These are phyloP conservation scores for Noctua janthe DNA, from an alignment of 2,888 invertebrate species.

Conservation along the genomic window DNA sequence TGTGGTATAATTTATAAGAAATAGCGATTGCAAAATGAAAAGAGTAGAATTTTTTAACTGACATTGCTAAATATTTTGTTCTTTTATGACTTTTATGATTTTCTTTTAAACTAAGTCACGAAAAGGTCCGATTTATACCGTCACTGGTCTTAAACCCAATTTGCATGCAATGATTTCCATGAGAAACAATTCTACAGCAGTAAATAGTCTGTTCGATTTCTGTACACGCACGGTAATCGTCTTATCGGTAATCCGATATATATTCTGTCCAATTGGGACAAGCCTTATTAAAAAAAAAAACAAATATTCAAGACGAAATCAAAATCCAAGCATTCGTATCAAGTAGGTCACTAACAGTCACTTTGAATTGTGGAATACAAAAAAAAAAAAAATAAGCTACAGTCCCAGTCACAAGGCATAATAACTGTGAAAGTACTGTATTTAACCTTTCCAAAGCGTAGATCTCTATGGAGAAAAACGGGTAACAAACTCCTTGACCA, in stretches of 20 bases:
- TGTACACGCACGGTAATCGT: no score
- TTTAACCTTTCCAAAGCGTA: not conserved
- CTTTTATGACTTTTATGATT: not conserved
- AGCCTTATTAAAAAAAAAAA: no score
- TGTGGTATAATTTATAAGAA: constrained; percentile 59
- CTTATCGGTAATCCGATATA: no score
- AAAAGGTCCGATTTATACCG: not conserved
- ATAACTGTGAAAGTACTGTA: not conserved
- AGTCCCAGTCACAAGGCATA: not conserved
- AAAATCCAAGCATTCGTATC: not conserved
- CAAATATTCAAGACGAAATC: not conserved
- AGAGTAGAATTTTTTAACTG: constrained; percentile 18
- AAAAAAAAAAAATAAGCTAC: not conserved
- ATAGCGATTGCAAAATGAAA: constrained; percentile 50
- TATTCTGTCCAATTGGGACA: no score
- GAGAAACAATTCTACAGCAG: not conserved
- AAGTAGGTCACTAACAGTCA: not conserved
- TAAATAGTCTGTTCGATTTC: not conserved
- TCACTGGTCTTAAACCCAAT: no score
- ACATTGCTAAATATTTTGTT: not conserved
- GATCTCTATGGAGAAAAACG: not conserved
- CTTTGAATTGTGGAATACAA: not conserved
- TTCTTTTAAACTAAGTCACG: not conserved
- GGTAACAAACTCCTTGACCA: not conserved
- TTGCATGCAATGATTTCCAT: no score